Conservation (phyloP, 2,888 invertebrate species). For the Tetanocera ferruginea region DNA sequence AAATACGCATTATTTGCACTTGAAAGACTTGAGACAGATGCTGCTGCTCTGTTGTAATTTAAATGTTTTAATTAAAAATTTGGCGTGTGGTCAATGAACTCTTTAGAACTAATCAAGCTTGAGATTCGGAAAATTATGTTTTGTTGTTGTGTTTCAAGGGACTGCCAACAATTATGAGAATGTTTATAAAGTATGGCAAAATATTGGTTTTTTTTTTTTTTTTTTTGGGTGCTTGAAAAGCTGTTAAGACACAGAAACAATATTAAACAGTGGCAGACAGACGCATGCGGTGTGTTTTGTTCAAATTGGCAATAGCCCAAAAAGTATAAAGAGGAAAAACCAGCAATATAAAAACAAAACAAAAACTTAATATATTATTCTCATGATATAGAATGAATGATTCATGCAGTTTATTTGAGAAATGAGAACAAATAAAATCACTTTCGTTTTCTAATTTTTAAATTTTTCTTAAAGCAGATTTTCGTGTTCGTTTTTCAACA, state of each 20-base stretch:
- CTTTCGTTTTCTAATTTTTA: too few species aligned
- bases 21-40: not conserved
- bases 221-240: conserved; percentile 17
- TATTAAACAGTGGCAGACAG: not conserved
- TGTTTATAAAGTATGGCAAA: not conserved
- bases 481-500: not conserved
- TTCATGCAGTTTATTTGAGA: not conserved
- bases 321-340: not conserved
- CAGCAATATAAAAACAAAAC: not conserved
- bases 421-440: not conserved
- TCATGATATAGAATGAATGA: not conserved
- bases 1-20: not conserved
- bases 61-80: conserved; percentile 1
- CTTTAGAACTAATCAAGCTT: not conserved
- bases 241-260: not conserved
- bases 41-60: not conserved
- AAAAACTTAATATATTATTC: not conserved
- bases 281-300: not conserved
- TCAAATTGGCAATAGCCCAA: conserved; percentile 33
- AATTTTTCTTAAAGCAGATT: too few species aligned
- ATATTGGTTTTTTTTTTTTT: not conserved
- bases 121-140: not conserved
- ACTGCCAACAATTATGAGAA: not conserved
- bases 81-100: conserved; percentile 32
- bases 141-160: not conserved